These are phyloP conservation scores for Micropoecilia bifurca DNA, from an alignment of 2,797 vertebrate genomes.

Conservation along the genomic window DNA sequence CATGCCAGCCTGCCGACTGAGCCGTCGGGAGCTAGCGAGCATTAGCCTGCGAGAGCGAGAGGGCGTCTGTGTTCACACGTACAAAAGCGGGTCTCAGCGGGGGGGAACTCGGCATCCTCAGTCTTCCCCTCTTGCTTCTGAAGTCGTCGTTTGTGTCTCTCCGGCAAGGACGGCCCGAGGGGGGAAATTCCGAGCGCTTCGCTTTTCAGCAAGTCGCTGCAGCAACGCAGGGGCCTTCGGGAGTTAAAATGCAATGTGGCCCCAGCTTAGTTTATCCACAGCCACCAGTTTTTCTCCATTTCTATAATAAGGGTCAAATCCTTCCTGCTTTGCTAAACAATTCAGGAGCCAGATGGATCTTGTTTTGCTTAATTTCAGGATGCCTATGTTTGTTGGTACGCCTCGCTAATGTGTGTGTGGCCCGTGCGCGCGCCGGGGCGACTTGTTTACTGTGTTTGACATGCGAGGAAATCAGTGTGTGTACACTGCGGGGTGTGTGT, in stretches of 20 bases:
- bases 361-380: slow-evolving; percentile 76
- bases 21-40: slow-evolving; percentile 64
- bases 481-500: slow-evolving; percentile 73
- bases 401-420: slow-evolving; percentile 61
- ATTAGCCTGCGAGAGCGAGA: slow-evolving; percentile 52
- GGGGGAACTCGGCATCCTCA: slow-evolving; percentile 71
- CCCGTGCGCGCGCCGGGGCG: slow-evolving; percentile 48
- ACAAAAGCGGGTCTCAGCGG: slow-evolving; percentile 71
- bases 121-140: slow-evolving; percentile 54
- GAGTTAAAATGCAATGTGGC: slow-evolving; percentile 58
- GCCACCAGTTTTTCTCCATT: slow-evolving; percentile 53
- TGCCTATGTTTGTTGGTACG: slow-evolving; percentile 60
- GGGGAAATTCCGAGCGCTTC: slow-evolving; percentile 52
- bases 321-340: slow-evolving; percentile 73
- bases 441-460: slow-evolving; percentile 78
- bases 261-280: slow-evolving; percentile 63
- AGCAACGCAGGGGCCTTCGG: slow-evolving; percentile 53
- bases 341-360: slow-evolving; percentile 72
- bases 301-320: slow-evolving; percentile 72
- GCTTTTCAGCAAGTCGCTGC: slow-evolving; percentile 56
- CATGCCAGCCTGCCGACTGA: slow-evolving; percentile 78
- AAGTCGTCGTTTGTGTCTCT: slow-evolving; percentile 71
- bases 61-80: slow-evolving; percentile 75
- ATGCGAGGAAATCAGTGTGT: slow-evolving; percentile 78
- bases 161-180: slow-evolving; percentile 59